phyloP scores from a whole-genome alignment of 64 coral and sea anemone genomes.

The Montipora sp. region DNA sequence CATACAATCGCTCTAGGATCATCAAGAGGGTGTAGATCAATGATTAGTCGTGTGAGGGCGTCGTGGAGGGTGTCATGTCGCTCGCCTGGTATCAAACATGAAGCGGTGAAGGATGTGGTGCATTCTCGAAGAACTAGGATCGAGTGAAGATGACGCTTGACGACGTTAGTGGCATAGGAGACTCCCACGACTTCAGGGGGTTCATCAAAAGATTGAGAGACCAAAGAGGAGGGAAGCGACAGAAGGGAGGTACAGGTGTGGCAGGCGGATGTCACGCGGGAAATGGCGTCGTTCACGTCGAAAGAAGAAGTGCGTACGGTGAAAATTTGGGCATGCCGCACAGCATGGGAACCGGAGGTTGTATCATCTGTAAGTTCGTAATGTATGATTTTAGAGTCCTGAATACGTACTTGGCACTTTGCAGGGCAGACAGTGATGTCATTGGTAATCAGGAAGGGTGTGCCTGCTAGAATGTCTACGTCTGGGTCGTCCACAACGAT shows the following conservation, averaged over 20 bases:
- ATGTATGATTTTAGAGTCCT: slow-evolving; percentile 10
- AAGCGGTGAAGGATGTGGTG: slow-evolving; percentile 19
- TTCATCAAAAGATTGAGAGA: no score
- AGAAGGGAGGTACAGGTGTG: slow-evolving; percentile 32
- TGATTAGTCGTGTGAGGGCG: slow-evolving; percentile 42
- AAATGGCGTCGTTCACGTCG: slow-evolving; percentile 22
- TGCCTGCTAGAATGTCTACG: slow-evolving; percentile 52
- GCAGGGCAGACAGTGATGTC: slow-evolving; percentile 39
- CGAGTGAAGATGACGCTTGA: slow-evolving; percentile 2
- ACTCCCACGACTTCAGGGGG: no score
- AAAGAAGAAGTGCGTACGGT: not conserved
- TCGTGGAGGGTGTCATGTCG: slow-evolving; percentile 43
- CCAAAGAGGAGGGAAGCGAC: no score
- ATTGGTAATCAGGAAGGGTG: slow-evolving; percentile 38
- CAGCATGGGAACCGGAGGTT: not conserved
- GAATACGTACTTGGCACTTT: slow-evolving; percentile 20
- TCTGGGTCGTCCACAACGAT: slow-evolving; percentile 25
- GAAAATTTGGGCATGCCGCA: not conserved
- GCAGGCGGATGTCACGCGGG: slow-evolving; percentile 19
- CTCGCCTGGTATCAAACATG: slow-evolving; percentile 26
- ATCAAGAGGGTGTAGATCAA: slow-evolving; percentile 54
- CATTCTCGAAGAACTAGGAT: slow-evolving; percentile 42
- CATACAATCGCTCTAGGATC: slow-evolving; percentile 40
- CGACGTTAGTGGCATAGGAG: not conserved
- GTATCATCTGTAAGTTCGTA: not conserved